Conservation (phyloP, 2,888 invertebrate genomes). For the Lepidochrysops patricia region DNA sequence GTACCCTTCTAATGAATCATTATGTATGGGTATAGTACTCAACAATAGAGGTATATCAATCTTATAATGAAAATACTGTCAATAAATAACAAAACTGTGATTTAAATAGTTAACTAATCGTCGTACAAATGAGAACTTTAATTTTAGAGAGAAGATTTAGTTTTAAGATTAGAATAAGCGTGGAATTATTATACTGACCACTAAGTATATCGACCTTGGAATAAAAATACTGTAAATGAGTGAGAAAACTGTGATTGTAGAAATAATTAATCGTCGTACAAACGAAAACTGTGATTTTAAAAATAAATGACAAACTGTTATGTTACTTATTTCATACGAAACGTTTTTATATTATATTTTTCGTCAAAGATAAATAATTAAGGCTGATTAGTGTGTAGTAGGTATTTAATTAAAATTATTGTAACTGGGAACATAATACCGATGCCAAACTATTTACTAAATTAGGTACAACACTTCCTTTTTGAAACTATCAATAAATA, state of each 20-base stretch:
- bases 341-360: slow-evolving; percentile 24
- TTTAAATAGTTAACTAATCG: no score
- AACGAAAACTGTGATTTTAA: neutral
- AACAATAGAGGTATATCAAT: neutral
- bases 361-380: slow-evolving; percentile 24
- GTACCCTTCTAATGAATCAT: slow-evolving; percentile 4
- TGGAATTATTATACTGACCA: no score
- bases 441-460: slow-evolving; percentile 23
- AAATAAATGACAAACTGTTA: neutral
- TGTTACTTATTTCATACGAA: slow-evolving; percentile 8
- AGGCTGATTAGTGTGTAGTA: slow-evolving; percentile 21
- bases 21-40: slow-evolving; percentile 17
- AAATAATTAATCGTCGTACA: neutral
- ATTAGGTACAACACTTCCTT: slow-evolving; percentile 15
- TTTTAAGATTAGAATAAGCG: no score
- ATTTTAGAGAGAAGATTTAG: no score
- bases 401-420: slow-evolving; percentile 17
- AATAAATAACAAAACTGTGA: no score
- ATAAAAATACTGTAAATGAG: no score
- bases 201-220: no score
- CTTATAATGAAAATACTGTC: no score
- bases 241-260: no score
- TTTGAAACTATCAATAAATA: slow-evolving; percentile 23
- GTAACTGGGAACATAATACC: neutral
- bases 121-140: no score